phyloP scores from a whole-genome alignment of 2,113 vertebrate genomes.

The Nothobranchius kuhntae region DNA sequence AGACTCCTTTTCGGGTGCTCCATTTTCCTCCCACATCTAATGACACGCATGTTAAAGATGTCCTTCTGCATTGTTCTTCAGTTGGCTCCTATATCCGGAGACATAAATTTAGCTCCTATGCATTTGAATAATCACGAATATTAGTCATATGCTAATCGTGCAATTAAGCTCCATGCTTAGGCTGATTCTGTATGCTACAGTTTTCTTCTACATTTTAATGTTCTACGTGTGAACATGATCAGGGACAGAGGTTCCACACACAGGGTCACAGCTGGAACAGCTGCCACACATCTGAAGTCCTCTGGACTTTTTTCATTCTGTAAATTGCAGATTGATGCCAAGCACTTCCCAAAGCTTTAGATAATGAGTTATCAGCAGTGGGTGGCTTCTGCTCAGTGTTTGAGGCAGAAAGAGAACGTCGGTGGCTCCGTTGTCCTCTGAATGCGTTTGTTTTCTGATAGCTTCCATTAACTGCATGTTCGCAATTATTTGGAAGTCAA shows the following conservation, averaged over 20 bases:
- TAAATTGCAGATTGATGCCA: no score
- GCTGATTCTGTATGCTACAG: neutral
- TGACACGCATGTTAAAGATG: slow-evolving; percentile 4
- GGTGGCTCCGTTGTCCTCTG: slow-evolving; percentile 22
- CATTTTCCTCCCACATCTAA: slow-evolving; percentile 40
- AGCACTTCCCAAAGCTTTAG: no score
- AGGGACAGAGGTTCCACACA: neutral
- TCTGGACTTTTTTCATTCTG: no score
- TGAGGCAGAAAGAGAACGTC: slow-evolving; percentile 12
- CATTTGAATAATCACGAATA: slow-evolving; percentile 1
- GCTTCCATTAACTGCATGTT: slow-evolving; percentile 61
- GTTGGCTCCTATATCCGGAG: neutral
- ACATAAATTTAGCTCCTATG: slow-evolving; percentile 9
- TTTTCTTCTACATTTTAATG: neutral
- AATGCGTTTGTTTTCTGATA: slow-evolving; percentile 42
- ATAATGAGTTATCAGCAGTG: no score
- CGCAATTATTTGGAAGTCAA: slow-evolving; percentile 65
- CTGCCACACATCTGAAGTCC: no score
- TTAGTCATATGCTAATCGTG: neutral
- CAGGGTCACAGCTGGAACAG: no score
- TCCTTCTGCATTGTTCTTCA: neutral
- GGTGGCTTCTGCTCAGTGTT: neutral
- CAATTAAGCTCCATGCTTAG: neutral
- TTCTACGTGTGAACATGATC: no score
- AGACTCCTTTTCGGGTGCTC: slow-evolving; percentile 26